These are phyloP conservation scores for Rhineura floridana DNA, from an alignment of 2,113 vertebrate genomes.

Conservation along the genomic window DNA sequence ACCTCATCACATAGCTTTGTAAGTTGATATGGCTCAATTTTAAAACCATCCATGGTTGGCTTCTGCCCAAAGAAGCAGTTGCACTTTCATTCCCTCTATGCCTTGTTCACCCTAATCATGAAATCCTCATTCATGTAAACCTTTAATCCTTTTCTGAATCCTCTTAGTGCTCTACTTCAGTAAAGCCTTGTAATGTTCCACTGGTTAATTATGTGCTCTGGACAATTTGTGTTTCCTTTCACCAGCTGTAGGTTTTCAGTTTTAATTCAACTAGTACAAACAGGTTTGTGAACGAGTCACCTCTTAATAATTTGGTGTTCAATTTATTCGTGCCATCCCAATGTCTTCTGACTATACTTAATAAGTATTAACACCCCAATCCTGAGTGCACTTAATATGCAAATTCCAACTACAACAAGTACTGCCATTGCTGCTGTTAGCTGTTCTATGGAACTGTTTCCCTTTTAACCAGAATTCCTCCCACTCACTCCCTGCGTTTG, in stretches of 20 bases:
- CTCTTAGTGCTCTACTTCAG: background rate
- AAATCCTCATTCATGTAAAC: background rate
- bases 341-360: background rate
- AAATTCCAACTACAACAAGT: background rate
- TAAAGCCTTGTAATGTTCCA: background rate
- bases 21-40: background rate
- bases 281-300: background rate
- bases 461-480: background rate
- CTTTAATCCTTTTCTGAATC: constrained; percentile 12
- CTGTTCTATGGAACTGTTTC: background rate
- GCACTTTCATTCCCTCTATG: background rate
- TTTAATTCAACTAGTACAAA: background rate
- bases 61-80: background rate
- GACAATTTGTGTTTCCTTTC: background rate
- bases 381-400: background rate
- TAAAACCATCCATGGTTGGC: background rate
- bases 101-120: background rate
- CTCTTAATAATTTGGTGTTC: background rate
- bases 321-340: background rate
- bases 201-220: constrained; percentile 1
- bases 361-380: background rate
- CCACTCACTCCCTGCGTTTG: background rate
- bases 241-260: background rate
- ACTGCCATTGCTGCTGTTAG: background rate
- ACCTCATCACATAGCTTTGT: background rate